Evolutionary conservation across 1,140 invertebrate genomes (phyloP), one percentile per base, ranked within the genome.

Genomic region (Uloborus diversus): DNA sequence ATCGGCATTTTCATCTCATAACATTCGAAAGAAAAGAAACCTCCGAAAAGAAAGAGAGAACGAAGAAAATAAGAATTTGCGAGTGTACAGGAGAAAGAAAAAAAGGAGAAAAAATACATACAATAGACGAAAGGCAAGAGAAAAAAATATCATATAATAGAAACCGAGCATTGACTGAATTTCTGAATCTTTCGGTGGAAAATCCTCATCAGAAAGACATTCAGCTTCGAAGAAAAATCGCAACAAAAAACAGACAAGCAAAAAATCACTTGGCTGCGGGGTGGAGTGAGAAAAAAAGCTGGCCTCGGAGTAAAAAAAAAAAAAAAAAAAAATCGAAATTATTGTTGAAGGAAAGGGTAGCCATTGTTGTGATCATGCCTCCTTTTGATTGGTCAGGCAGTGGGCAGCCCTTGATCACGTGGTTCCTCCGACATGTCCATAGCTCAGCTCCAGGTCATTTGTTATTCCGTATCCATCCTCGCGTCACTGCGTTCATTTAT

Each of bases 181-280:
- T 64, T 65, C 62, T 56, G 47, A 75, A 78, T 78, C 61, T 78
- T 78, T 78, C 61, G 61, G 30, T 64, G 73, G 73, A 66, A 78
- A 78, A 78, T 78, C 73, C 73, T 78, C 73, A 78, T 78, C 73
- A 78, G 73, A 78, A 78, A 78, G 61, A 78, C 73, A 78, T 78
- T 78, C 73, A 27, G 59, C 27, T n/a, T 4, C 17, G 13, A 53
- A n/a, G 49, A 53, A 53, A 53, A 53, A 69, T 35, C 13, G 28
- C 27, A 32, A 23, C 47, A 53, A 30, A 35, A 9, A n/a, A n/a
- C 13, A 28, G n/a, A 32, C 4, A 30, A n/a, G 28, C 32, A 69
- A 35, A 68, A 35, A 33, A 62, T 62, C 32, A 17, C 37, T 53
- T 71, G 53, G 9, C 53, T 33, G 23, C 35, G 51, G 53, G 53